Conservation (phyloP, 2,797 vertebrate species). For the Rhinophrynus dorsalis region DNA sequence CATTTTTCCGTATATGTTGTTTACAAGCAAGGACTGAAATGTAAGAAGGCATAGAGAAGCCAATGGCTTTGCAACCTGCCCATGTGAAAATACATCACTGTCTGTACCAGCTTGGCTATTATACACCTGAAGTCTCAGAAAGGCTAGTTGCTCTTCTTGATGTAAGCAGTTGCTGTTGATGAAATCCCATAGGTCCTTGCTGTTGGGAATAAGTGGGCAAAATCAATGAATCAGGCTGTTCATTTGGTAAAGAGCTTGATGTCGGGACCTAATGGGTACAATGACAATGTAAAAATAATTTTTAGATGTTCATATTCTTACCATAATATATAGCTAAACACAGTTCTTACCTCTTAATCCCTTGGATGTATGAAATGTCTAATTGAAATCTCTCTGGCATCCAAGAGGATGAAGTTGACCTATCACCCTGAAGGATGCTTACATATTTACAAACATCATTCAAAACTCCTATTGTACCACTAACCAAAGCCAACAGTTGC, state of each 20-base stretch:
- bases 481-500: too few species aligned
- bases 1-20: not conserved
- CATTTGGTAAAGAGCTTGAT: constrained; percentile 65
- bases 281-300: constrained; percentile 31
- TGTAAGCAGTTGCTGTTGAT: constrained; percentile 55
- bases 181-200: constrained; percentile 63
- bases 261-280: constrained; percentile 61
- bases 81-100: not conserved
- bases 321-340: too few species aligned
- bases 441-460: too few species aligned
- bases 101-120: constrained; percentile 63
- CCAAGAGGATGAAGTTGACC: too few species aligned
- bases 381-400: too few species aligned
- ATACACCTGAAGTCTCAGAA: constrained; percentile 65
- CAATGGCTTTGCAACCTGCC: not conserved
- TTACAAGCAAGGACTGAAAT: not conserved
- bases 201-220: constrained; percentile 65
- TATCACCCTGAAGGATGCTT: too few species aligned
- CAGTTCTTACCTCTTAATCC: too few species aligned
- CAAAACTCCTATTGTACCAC: too few species aligned
- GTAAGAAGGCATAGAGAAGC: not conserved
- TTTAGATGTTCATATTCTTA: too few species aligned
- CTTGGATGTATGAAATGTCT: too few species aligned
- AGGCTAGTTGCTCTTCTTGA: constrained; percentile 64
- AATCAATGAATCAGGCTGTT: constrained; percentile 63